A percentile compares a stretch with the other conserved stretches of the same genome.
Conservation (phyloP, 2,888 invertebrate genomes). For the Cryptops parisi region DNA sequence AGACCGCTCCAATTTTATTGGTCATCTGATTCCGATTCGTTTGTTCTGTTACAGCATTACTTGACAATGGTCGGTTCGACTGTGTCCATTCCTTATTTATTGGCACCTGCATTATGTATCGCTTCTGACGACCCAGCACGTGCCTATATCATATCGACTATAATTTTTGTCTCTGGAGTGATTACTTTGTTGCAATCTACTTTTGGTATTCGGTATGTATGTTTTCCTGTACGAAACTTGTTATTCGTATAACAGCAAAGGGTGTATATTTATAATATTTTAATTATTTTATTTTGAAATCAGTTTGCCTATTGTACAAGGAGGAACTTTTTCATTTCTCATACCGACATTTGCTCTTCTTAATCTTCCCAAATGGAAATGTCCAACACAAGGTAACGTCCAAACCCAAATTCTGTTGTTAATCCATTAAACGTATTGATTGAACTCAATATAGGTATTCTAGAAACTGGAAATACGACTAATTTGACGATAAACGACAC, state of each 20-base stretch:
- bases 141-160: conserved; percentile 62
- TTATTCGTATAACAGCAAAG: too few relatives aligned
- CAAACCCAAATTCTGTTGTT: too few relatives aligned
- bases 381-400: too few relatives aligned
- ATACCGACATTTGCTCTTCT: conserved; percentile 63
- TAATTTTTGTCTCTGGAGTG: conserved; percentile 67
- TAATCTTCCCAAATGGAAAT: conserved; percentile 53
- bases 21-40: not conserved
- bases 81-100: conserved; percentile 22
- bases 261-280: conserved; percentile 19
- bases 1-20: not conserved
- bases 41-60: conserved; percentile 21
- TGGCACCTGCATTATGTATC: conserved; percentile 22
- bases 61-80: conserved; percentile 23
- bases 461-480: too few relatives aligned
- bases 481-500: too few relatives aligned
- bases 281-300: conserved; percentile 20
- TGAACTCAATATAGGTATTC: too few relatives aligned
- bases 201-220: conserved; percentile 48
- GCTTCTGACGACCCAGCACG: conserved; percentile 52
- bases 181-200: conserved; percentile 58
- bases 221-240: too few relatives aligned
- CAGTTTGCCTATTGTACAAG: conserved; percentile 29
- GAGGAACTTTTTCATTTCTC: conserved; percentile 64
- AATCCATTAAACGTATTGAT: too few relatives aligned